Evolutionary conservation across 1,140 invertebrate species (phyloP).

Genomic region (Potamilus streckersoni): DNA sequence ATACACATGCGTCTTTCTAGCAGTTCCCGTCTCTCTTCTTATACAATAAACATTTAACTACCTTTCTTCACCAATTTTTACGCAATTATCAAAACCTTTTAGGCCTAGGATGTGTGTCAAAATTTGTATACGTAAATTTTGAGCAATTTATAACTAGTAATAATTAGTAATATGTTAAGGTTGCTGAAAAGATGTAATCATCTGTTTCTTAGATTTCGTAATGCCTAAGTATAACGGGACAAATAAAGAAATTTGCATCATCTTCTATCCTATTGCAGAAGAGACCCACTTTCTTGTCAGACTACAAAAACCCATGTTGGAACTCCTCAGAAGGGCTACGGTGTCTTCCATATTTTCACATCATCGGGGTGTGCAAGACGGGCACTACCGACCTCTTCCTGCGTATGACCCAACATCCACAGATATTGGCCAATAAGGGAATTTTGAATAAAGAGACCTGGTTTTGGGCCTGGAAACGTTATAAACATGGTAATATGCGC

Average conservation of each 20-base stretch:
- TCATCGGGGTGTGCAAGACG: constrained; percentile 55
- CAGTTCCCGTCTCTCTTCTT: no score
- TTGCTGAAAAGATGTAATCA: no score
- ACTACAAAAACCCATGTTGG: constrained; percentile 60
- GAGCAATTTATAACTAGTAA: no score
- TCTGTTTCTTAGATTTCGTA: no score
- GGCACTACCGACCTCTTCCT: constrained; percentile 55
- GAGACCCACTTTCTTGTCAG: constrained; percentile 30
- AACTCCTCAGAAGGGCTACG: constrained; percentile 24
- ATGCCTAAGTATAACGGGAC: no score
- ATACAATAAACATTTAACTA: no score
- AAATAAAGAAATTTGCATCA: neutral
- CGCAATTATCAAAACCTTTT: no score
- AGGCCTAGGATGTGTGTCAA: no score
- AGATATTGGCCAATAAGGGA: constrained; percentile 38
- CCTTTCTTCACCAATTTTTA: no score
- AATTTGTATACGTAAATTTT: no score
- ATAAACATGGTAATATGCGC: constrained; percentile 31
- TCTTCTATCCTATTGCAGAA: constrained; percentile 31
- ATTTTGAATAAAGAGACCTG: constrained; percentile 55
- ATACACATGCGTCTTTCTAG: no score
- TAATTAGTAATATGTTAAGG: no score
- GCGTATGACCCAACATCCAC: constrained; percentile 41
- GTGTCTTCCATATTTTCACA: constrained; percentile 56
- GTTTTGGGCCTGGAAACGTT: constrained; percentile 57